Evolutionary conservation across 1,140 invertebrate species (phyloP).

Genomic region (Drosophila serrata): DNA sequence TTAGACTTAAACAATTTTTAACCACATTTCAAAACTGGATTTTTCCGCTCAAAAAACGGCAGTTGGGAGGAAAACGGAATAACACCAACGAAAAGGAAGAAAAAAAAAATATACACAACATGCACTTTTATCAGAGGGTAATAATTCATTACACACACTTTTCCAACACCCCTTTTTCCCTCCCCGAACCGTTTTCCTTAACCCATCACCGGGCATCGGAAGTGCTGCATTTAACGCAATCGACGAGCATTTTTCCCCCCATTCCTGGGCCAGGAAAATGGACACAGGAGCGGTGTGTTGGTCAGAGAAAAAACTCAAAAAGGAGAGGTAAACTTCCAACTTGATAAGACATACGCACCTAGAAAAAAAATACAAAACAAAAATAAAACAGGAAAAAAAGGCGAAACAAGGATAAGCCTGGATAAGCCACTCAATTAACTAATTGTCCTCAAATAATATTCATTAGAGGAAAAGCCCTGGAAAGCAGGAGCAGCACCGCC

Average conservation of each 20-base stretch:
- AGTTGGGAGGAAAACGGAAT: conserved; percentile 32
- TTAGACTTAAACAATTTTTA: conserved; percentile 23
- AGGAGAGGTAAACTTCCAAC: conserved; percentile 3
- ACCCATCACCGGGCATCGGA: conserved; percentile 51
- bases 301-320: not conserved
- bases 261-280: conserved; percentile 5
- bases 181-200: conserved; percentile 14
- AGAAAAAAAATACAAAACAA: conserved; percentile 6
- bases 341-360: conserved; percentile 55
- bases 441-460: conserved; percentile 76
- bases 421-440: conserved; percentile 81
- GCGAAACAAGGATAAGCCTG: conserved; percentile 35
- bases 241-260: conserved; percentile 57
- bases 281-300: conserved; percentile 32
- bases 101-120: conserved; percentile 56
- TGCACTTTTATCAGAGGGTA: conserved; percentile 81
- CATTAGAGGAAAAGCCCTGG: conserved; percentile 50
- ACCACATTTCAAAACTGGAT: conserved; percentile 25
- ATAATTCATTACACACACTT: conserved; percentile 84
- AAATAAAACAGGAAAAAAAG: conserved; percentile 11
- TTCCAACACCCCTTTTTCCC: conserved; percentile 37
- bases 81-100: conserved; percentile 16
- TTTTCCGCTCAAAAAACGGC: conserved; percentile 18
- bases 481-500: not conserved
- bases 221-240: conserved; percentile 57